Evolutionary conservation across 2,113 vertebrate species (phyloP).

Genomic region (Centropus unirufus): DNA sequence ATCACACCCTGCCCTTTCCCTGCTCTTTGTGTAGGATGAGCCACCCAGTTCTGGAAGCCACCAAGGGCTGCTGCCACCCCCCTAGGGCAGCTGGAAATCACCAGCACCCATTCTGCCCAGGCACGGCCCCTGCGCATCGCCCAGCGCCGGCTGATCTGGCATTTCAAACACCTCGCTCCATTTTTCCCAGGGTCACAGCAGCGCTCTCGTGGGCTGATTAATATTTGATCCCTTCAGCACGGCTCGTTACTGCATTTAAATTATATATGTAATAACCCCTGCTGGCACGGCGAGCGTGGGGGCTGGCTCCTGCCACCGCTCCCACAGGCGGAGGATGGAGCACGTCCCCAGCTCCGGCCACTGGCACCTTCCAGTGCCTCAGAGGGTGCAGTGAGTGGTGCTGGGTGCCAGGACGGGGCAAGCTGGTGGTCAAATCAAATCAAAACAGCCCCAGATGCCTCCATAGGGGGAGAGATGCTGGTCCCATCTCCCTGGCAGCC

Average conservation of each 20-base stretch:
- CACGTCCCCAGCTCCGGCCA: fast-evolving
- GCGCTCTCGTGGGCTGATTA: conserved; percentile 55
- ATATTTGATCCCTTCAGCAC: conserved; percentile 76
- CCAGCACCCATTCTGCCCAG: fast-evolving
- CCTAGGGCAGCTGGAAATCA: background rate
- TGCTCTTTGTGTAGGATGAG: fast-evolving
- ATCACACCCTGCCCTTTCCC: fast-evolving
- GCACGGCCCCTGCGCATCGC: fast-evolving
- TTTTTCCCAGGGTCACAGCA: conserved; percentile 53
- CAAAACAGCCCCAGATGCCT: background rate
- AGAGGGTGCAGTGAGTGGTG: fast-evolving
- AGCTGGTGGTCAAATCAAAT: background rate
- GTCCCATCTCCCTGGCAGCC: background rate
- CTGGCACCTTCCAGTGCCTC: fast-evolving
- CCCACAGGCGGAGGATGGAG: fast-evolving
- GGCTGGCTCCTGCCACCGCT: background rate
- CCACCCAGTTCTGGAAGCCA: background rate
- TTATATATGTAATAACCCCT: conserved; percentile 64
- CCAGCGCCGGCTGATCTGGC: background rate
- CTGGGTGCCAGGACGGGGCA: background rate
- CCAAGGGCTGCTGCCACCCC: background rate
- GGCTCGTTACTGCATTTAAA: conserved; percentile 74
- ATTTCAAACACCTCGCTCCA: conserved; percentile 41
- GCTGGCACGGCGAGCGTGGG: background rate
- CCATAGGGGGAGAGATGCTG: too few relatives aligned